Base-by-base conservation (phyloP, 2,888 invertebrate genomes). In the Autographa gamma region DNA sequence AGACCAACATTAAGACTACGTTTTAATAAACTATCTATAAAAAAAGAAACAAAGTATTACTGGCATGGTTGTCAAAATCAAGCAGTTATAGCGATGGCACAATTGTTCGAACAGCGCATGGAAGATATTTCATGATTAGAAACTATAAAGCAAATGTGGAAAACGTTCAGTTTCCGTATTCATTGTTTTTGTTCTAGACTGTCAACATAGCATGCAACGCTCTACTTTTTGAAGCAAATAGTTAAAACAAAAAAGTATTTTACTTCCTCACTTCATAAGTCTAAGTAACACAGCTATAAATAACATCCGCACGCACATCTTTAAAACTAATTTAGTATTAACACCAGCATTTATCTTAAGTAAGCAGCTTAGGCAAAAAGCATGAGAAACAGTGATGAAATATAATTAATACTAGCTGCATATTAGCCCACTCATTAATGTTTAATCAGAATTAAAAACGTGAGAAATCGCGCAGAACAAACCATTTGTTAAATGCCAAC, bases 361-460 rank as follows among this genome's bases (percentile, higher is more conserved):
- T 52, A 13, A 43, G 14, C n/a, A 25, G 13, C n/a, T 43, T 14
- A 31, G 11, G 58, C 41, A 63, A 14, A 54, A 19, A 56, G 9
- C 38, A 56, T 38, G 56, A 41, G 11, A 25, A 58, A 31, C 31
- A 31, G 16, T n/a, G 13, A 2, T 13, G 25, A 43, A 38, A 61
- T 60, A 25, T 54, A 52, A 54, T 8, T 38, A 5, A 48, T 52
- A 41, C 54, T n/a, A 13, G 58, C 70, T 60, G 54, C 60, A 61
- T 16, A 63, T 68, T 66, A 60, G n/a, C 60, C 9, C 14, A 63
- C 11, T n/a, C 11, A 63, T n/a, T 43, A 56, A 61, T 58, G 56
- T 48, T 61, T 8, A 78, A 69, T 69, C 9, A 69, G 7, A 25
- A n/a, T 61, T 52, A 76, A 60, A 80, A 80, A 68, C 71, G 66